Percentiles rank a stretch among this genome's conserved stretches.
Evolutionary conservation across 2,797 vertebrate genomes (phyloP).

Genomic region (Myotis myotis): DNA sequence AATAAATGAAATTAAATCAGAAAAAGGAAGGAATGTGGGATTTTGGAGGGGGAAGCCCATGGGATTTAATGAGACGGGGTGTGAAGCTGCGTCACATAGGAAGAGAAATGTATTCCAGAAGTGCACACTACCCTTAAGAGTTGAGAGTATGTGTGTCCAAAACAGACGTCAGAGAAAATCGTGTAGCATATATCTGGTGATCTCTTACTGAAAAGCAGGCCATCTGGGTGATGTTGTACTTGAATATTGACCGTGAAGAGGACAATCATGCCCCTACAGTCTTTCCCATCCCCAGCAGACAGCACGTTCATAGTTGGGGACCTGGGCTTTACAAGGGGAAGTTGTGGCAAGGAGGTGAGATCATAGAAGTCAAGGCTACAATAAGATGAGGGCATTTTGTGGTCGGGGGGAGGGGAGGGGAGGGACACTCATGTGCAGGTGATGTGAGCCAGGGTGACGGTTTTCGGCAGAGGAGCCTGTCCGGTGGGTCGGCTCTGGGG

Average conservation of each 20-base stretch:
- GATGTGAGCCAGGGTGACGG: accelerated
- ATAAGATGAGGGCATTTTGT: background rate
- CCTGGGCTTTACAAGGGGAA: background rate
- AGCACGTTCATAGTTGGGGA: background rate
- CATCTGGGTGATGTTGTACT: background rate
- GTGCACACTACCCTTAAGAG: background rate
- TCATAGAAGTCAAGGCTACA: background rate
- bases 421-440: background rate
- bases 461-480: background rate
- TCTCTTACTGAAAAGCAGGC: background rate
- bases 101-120: background rate
- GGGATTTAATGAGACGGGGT: background rate
- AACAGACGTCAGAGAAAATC: background rate
- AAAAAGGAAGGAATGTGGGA: background rate
- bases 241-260: background rate
- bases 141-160: background rate
- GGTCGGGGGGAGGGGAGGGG: background rate
- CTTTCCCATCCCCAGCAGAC: background rate
- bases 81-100: background rate
- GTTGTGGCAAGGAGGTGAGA: background rate
- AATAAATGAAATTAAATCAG: background rate
- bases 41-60: background rate
- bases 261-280: background rate
- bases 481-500: background rate
- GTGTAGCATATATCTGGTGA: background rate